Evolutionary conservation across 2,888 invertebrate genomes (phyloP).

Genomic region (Drosophila affinis): DNA sequence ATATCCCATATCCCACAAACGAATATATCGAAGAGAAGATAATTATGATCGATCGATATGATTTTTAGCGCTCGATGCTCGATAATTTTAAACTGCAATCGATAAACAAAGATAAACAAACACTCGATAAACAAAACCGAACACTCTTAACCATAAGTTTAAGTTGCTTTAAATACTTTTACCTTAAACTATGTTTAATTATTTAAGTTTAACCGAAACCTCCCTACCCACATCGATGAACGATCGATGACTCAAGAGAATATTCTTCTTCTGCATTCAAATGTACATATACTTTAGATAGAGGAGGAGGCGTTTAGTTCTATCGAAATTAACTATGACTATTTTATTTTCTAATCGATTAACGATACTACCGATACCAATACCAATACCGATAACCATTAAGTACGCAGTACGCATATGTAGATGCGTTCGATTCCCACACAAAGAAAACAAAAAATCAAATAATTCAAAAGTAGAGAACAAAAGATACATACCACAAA

Average conservation of each 20-base stretch:
- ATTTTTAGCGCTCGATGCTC: conserved; percentile 12
- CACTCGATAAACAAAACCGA: conserved; percentile 16
- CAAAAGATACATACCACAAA: conserved; percentile 55
- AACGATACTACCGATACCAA: conserved; percentile 29
- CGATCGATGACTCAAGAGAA: conserved; percentile 43
- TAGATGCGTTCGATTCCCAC: conserved; percentile 44
- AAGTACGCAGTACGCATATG: conserved; percentile 10
- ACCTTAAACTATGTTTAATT: conserved; percentile 51
- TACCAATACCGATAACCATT: conserved; percentile 23
- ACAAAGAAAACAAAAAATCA: conserved; percentile 39
- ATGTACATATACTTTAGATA: conserved; percentile 51
- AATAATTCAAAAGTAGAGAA: conserved; percentile 22
- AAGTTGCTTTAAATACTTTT: conserved; percentile 75
- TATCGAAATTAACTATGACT: conserved; percentile 41
- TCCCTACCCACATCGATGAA: conserved; percentile 23
- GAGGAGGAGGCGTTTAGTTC: conserved; percentile 45
- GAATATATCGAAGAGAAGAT: conserved; percentile 29
- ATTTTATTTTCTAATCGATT: conserved; percentile 46
- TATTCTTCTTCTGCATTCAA: conserved; percentile 45
- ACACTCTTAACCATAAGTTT: conserved; percentile 70
- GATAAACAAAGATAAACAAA: conserved; percentile 7
- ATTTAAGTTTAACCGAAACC: conserved; percentile 53
- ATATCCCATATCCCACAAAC: conserved; percentile 8
- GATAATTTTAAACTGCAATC: conserved; percentile 48
- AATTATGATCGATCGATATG: conserved; percentile 33